Percentiles rank a stretch among this genome's conserved stretches.
Evolutionary conservation across 2,797 vertebrate genomes (phyloP).

Genomic region (Onychomys leucogaster): DNA sequence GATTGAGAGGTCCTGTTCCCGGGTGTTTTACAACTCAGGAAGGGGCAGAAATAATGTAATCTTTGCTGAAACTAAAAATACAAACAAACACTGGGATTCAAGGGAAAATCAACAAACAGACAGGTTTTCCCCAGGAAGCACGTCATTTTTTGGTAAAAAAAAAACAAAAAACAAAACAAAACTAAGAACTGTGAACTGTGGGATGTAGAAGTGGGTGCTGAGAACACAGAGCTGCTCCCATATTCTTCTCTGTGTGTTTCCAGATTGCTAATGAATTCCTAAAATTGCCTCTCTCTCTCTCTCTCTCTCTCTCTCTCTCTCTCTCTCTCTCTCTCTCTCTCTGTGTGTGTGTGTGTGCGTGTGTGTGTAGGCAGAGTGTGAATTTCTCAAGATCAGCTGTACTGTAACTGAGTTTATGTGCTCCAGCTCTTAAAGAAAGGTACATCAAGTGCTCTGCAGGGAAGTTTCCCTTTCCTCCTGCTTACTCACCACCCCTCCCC

Average conservation of each 20-base stretch:
- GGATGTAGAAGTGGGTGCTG: no score
- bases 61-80: not conserved
- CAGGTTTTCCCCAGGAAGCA: not conserved
- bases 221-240: not conserved
- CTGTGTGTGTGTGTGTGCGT: no score
- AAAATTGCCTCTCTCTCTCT: not conserved
- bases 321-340: no score
- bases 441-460: not conserved
- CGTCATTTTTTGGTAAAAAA: not conserved
- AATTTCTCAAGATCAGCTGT: conserved; percentile 1
- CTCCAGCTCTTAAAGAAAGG: not conserved
- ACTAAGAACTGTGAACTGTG: not conserved
- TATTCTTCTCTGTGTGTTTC: conserved; percentile 10
- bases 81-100: not conserved
- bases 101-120: not conserved
- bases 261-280: conserved; percentile 54
- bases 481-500: rapidly evolving
- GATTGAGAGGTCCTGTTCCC: not conserved
- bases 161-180: not conserved
- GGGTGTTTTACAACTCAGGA: not conserved
- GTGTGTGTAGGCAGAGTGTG: not conserved
- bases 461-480: not conserved
- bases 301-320: no score
- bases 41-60: not conserved
- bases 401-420: conserved; percentile 38